phyloP scores from a whole-genome alignment of 2,113 vertebrate genomes.

The Zosterops lateralis region DNA sequence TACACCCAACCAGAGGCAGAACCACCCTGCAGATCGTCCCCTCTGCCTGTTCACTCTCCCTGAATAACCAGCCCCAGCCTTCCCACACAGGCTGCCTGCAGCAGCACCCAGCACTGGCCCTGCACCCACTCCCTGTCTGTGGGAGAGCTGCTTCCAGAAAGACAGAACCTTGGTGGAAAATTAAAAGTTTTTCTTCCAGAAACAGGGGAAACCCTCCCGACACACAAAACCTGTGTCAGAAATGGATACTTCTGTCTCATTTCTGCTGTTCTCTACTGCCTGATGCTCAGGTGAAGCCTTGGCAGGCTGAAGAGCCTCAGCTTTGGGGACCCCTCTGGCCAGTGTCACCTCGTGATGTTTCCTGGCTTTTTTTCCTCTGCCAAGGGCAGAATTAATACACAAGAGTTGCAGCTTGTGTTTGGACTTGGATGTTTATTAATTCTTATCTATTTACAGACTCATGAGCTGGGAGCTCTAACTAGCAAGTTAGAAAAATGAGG shows the following conservation, averaged over 20 bases:
- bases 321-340: background rate
- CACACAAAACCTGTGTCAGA: background rate
- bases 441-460: no score
- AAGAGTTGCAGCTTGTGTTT: no score
- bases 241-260: rapidly evolving
- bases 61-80: background rate
- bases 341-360: background rate
- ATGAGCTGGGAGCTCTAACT: no score
- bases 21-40: background rate
- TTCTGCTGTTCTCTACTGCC: background rate
- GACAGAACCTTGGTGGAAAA: background rate
- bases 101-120: background rate
- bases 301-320: background rate
- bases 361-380: no score
- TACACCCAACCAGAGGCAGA: background rate
- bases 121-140: rapidly evolving
- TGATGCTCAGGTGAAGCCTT: rapidly evolving
- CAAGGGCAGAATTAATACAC: no score
- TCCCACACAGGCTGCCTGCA: background rate
- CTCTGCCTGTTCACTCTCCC: background rate
- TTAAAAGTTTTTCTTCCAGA: background rate
- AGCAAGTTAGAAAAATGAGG: no score
- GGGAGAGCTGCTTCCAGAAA: background rate
- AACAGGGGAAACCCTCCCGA: background rate
- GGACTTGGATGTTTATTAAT: no score